Evolutionary conservation across 2,888 invertebrate genomes (phyloP).

Genomic region (Aelia acuminata): DNA sequence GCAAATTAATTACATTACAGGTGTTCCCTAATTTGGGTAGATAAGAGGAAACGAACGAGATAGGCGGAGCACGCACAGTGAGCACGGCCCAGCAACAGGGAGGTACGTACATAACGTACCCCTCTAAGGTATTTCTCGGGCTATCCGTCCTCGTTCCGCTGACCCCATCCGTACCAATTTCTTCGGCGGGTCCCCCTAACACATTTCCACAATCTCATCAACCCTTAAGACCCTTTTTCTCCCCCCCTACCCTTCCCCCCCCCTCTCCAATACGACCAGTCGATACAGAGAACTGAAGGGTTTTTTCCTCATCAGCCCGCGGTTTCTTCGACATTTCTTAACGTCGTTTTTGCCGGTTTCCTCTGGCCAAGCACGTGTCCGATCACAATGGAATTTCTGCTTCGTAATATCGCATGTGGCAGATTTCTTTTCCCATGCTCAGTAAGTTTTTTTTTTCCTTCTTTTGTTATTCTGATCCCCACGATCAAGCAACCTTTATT

Average conservation of each 20-base stretch:
- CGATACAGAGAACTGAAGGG: neutral
- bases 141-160: neutral
- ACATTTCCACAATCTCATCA: conserved; percentile 25
- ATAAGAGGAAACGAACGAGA: neutral
- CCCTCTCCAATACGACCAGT: neutral
- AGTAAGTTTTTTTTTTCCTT: neutral
- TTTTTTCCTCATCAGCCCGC: neutral
- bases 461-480: too few relatives aligned
- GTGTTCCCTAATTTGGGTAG: conserved; percentile 4
- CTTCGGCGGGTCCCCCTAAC: neutral
- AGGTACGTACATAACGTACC: neutral
- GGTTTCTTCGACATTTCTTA: neutral
- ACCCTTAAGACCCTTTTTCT: neutral
- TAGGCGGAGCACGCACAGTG: neutral
- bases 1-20: conserved; percentile 32
- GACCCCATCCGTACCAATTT: conserved; percentile 8
- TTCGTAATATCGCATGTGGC: neutral
- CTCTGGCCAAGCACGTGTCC: neutral
- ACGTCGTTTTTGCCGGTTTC: neutral
- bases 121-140: neutral
- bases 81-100: neutral
- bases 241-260: too few relatives aligned
- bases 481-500: neutral
- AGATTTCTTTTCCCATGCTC: neutral
- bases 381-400: conserved; percentile 16